These are phyloP conservation scores for Mermis nigrescens DNA, from an alignment of 2,888 invertebrate genomes.

Conservation along the genomic window DNA sequence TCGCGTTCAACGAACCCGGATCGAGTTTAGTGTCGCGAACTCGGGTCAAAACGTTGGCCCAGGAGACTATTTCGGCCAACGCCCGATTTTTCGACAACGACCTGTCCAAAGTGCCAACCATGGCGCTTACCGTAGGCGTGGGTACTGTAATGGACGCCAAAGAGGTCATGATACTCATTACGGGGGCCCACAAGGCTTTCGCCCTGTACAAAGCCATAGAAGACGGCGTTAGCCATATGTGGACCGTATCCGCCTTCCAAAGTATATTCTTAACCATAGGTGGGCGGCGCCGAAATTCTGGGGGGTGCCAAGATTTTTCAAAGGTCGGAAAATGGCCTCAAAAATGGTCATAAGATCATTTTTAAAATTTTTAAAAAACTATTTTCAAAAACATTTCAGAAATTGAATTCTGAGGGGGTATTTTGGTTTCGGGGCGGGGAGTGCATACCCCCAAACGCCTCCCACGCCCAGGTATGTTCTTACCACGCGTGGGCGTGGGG, in stretches of 20 bases:
- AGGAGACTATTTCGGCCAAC: slow-evolving; percentile 90
- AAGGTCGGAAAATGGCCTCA: too few species aligned
- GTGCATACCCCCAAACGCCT: too few species aligned
- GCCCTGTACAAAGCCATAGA: slow-evolving; percentile 93
- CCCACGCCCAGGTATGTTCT: too few species aligned
- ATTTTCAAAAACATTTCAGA: too few species aligned
- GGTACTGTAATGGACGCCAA: slow-evolving; percentile 95
- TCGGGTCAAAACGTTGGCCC: slow-evolving; percentile 80
- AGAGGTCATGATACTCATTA: slow-evolving; percentile 92
- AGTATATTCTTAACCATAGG: too few species aligned
- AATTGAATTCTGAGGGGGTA: too few species aligned
- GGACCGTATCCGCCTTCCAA: slow-evolving; percentile 15
- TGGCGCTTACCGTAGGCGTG: slow-evolving; percentile 86
- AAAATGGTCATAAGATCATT: too few species aligned
- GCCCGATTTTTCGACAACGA: slow-evolving; percentile 91
- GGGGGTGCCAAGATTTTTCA: too few species aligned
- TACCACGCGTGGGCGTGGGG: too few species aligned
- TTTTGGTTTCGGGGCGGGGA: too few species aligned
- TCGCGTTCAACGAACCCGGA: slow-evolving; percentile 97
- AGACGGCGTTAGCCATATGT: slow-evolving; percentile 93
- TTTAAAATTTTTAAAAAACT: too few species aligned
- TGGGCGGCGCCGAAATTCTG: too few species aligned
- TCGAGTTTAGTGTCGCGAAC: slow-evolving; percentile 86
- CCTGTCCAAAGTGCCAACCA: slow-evolving; percentile 65
- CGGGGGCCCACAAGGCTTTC: slow-evolving; percentile 82